Evolutionary conservation across 2,113 vertebrate species (phyloP), one percentile per base, ranked within the genome.

Genomic region (Taurulus bubalis): DNA sequence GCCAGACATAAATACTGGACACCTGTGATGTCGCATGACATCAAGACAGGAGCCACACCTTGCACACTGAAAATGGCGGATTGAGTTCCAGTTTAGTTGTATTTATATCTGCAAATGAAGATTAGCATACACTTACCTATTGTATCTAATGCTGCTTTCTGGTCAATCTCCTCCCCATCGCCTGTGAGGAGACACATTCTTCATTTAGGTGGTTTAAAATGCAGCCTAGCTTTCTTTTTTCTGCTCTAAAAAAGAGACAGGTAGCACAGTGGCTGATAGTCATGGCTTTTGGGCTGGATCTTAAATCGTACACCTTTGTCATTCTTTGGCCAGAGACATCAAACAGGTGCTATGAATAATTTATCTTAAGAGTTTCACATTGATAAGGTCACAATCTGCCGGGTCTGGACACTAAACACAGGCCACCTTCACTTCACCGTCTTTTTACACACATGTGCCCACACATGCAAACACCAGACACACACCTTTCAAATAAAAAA

Each of bases 321-420:
- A 92, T 89, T 93, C 92, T 92, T 91, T 90, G 90, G 91, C 89
- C 69, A 28, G 80, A 92, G 87, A 93, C 92, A 88, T 94, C 91
- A 91, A 93, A 93, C 92, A 93, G 92, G 89, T 93, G 91, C 85
- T 87, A 89, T 93, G 93, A 92, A 93, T 94, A 93, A 94, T 94
- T 93, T 90, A 93, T 91, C 79, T 90, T 88, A 86, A 85, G 90
- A 92, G 85, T 93, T 93, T 92, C 86, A 92, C 90, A 92, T 92
- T 94, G 91, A 94, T 93, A 93, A 93, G 93, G 93, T 94, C 93
- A 93, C 93, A 94, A 93, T 94, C 92, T 93, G 93, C 88, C 91
- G 87, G 87, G 88, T 88, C 89, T 92, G 91, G 90, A 89, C 90
- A 80, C 90, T 85, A 89, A 90, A 85, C 83, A 75, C 84, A 78